A percentile compares a stretch with the other conserved stretches of the same genome.
Evolutionary conservation across 2,797 vertebrate species (phyloP).

Genomic region (Notoglanidium macrostoma): DNA sequence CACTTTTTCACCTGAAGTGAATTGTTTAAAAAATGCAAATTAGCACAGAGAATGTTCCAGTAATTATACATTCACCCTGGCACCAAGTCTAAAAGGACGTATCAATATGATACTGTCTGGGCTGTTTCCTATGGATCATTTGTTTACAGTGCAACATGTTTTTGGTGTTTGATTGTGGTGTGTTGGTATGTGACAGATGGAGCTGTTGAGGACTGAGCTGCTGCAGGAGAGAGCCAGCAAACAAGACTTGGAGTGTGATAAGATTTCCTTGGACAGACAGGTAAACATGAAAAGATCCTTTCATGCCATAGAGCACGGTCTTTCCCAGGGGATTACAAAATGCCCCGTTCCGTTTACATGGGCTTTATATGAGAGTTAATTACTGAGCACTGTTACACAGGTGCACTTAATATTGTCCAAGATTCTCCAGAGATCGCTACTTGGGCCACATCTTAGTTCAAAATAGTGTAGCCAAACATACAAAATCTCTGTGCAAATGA

Average conservation of each 20-base stretch:
- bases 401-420: neutral
- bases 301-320: neutral
- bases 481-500: neutral
- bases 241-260: conserved; percentile 98
- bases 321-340: neutral
- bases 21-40: neutral
- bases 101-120: neutral
- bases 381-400: neutral
- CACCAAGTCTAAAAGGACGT: neutral
- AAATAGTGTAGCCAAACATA: neutral
- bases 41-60: neutral
- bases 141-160: neutral
- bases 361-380: neutral
- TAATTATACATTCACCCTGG: neutral
- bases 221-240: conserved; percentile 91
- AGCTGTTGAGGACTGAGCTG: conserved; percentile 93
- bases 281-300: conserved; percentile 69
- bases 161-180: neutral
- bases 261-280: conserved; percentile 96
- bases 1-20: neutral
- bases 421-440: neutral
- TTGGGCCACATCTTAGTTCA: neutral
- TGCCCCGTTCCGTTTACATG: neutral
- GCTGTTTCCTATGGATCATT: neutral
- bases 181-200: conserved; percentile 82